Conservation (phyloP, 2,888 invertebrate genomes). For the Dastarcus helophoroides region DNA sequence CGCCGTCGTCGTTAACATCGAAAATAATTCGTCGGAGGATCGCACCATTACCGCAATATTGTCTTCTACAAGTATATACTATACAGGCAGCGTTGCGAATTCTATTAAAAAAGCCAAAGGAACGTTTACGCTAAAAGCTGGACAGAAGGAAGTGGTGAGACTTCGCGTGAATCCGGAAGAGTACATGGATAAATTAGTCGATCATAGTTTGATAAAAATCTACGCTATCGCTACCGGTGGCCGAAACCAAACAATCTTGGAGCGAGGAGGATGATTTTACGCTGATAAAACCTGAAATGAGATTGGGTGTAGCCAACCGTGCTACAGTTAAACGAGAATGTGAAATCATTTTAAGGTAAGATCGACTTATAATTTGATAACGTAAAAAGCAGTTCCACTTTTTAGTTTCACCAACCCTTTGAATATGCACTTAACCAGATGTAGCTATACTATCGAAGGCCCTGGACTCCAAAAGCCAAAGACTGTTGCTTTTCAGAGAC, state of each 20-base stretch:
- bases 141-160: slow-evolving; percentile 50
- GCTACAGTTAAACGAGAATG: slow-evolving; percentile 44
- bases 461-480: slow-evolving; percentile 52
- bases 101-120: slow-evolving; percentile 50
- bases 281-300: slow-evolving; percentile 54
- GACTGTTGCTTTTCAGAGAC: slow-evolving; percentile 48
- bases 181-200: slow-evolving; percentile 58
- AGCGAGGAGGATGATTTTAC: slow-evolving; percentile 63
- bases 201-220: slow-evolving; percentile 59
- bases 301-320: slow-evolving; percentile 48
- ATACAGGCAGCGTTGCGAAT: slow-evolving; percentile 57
- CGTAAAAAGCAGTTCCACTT: slow-evolving; percentile 6
- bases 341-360: slow-evolving; percentile 40
- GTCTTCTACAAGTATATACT: slow-evolving; percentile 53
- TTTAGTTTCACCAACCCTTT: slow-evolving; percentile 57
- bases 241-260: slow-evolving; percentile 63
- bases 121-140: slow-evolving; percentile 48
- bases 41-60: slow-evolving; percentile 53
- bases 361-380: neutral
- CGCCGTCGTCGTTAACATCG: slow-evolving; percentile 52
- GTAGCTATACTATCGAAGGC: slow-evolving; percentile 59
- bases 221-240: slow-evolving; percentile 60
- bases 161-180: slow-evolving; percentile 53
- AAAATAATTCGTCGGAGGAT: slow-evolving; percentile 43
- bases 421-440: slow-evolving; percentile 49